phyloP scores from a whole-genome alignment of 2,888 invertebrate species.

The Aphidius colemani region DNA sequence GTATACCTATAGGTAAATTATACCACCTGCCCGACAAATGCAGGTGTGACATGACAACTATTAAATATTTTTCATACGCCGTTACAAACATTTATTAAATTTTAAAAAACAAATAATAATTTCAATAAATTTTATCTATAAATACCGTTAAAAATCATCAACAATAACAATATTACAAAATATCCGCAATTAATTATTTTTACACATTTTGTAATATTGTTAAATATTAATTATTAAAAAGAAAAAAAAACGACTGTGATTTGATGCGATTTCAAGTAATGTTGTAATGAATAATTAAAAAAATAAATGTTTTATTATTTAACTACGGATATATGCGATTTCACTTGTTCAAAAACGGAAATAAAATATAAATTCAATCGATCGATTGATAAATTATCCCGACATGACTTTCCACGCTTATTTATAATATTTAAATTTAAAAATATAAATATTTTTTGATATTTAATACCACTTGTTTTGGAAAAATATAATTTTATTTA shows the following conservation, averaged over 20 bases:
- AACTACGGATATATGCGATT: conserved; percentile 9
- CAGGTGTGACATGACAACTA: conserved; percentile 10
- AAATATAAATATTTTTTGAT: neutral
- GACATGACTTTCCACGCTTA: neutral
- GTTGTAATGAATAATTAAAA: neutral
- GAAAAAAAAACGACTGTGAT: neutral
- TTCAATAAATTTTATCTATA: neutral
- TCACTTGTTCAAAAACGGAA: neutral
- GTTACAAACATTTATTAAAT: neutral
- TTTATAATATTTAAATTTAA: neutral
- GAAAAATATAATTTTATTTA: conserved; percentile 19
- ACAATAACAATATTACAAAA: neutral
- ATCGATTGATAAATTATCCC: neutral
- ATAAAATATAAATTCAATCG: no score
- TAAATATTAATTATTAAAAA: neutral
- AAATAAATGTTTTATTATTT: neutral
- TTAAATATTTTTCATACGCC: no score
- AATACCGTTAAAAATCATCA: neutral
- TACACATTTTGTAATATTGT: neutral
- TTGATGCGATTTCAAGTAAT: neutral
- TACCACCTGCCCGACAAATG: conserved; percentile 19
- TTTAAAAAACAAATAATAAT: neutral
- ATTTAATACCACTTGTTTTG: conserved; percentile 11
- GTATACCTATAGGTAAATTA: conserved; percentile 14
- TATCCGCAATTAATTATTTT: conserved; percentile 15